Evolutionary conservation across 2,888 invertebrate species (phyloP).

Genomic region (Clepsis dumicolana): DNA sequence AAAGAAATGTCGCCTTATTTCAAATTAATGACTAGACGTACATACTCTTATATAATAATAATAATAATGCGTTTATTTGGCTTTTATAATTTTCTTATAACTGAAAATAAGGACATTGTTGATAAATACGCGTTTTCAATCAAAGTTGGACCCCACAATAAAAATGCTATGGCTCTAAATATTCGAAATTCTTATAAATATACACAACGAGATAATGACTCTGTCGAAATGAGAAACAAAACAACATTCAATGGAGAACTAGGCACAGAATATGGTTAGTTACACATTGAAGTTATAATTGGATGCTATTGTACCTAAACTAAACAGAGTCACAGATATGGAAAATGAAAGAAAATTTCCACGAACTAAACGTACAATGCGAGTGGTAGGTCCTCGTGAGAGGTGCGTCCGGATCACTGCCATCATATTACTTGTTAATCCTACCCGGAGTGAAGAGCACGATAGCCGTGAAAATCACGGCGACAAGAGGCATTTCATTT

Average conservation of each 20-base stretch:
- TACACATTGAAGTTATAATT: neutral
- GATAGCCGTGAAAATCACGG: too few relatives aligned
- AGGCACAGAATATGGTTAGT: neutral
- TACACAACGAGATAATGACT: neutral
- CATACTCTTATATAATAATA: conserved; percentile 17
- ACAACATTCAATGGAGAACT: neutral
- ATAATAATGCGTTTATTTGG: conserved; percentile 31
- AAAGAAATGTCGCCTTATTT: conserved; percentile 13
- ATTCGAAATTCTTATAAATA: conserved; percentile 24
- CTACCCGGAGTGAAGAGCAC: too few relatives aligned
- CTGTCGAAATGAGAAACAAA: neutral
- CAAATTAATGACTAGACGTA: conserved; percentile 38
- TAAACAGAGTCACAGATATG: neutral
- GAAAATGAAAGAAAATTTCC: neutral
- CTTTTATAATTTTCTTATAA: conserved; percentile 27
- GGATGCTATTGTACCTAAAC: neutral
- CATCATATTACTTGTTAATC: too few relatives aligned
- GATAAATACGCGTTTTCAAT: conserved; percentile 23
- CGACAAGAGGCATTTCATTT: too few relatives aligned
- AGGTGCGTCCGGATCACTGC: too few relatives aligned
- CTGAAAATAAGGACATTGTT: conserved; percentile 4
- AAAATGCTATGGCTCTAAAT: conserved; percentile 27
- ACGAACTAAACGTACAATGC: neutral
- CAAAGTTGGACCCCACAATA: conserved; percentile 37
- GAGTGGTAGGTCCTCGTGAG: too few relatives aligned